Base-by-base conservation (phyloP, 2,888 invertebrate genomes). In the Troides oblongomaculatus region DNA sequence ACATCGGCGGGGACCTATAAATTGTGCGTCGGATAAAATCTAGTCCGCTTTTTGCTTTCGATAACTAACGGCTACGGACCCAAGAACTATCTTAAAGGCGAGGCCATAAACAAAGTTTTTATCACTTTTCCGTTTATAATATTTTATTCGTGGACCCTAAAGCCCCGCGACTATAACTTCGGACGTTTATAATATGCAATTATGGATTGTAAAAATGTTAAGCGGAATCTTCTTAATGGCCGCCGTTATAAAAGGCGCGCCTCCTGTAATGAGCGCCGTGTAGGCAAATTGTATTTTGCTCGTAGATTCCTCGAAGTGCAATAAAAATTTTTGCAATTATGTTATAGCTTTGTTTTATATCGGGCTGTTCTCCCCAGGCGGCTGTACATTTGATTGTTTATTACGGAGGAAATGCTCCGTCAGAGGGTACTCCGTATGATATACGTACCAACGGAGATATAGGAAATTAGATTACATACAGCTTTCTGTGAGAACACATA, bases 151-250 rank as follows among this genome's bases (percentile, higher is more conserved):
- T 36, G 30, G 63, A 64, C 71, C 73, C 74, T 68, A 62, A 68
- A 68, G 71, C 73, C 58, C 70, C 69, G 63, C 71, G 77, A 77
- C 82, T 78, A 79, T 84, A 82, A 82, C 81, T 74, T 71, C 73
- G 76, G 74, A 76, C 79, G 79, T 87, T 87, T 91, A 91, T 88
- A 91, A 89, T 87, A 84, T 85, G 81, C 88, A 92, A 93, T 93
- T 92, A 92, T 78, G 82, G 89, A 89, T 83, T 91, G 92, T 93
- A 92, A 93, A 92, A 92, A 88, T 86, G 88, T 84, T 88, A 86
- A 88, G 87, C 85, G 87, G 85, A 84, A 86, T 85, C 80, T 73
- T 80, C 79, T 84, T 88, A 84, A 90, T 89, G 82, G 85, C 81
- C 65, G 70, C 71, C 71, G 88, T 76, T 84, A 86, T 90, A 90